Conservation (phyloP, 2,797 vertebrate species). For the Neosalanx taihuensis region DNA sequence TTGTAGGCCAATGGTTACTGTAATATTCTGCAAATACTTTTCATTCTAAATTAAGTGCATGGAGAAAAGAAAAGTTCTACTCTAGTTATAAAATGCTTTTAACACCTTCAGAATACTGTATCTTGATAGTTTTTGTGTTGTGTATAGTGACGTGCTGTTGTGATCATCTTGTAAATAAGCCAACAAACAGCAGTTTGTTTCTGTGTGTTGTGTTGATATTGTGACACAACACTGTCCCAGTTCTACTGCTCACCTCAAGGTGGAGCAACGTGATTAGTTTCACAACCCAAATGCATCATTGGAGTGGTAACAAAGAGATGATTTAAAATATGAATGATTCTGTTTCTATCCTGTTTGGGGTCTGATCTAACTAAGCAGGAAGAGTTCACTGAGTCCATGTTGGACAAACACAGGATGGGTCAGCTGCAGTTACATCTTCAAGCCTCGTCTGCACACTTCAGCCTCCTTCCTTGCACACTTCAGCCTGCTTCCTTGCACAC, state of each 20-base stretch:
- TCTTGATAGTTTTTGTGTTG: conserved; percentile 62
- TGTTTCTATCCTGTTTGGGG: no score
- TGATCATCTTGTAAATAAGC: conserved; percentile 47
- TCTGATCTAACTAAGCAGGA: no score
- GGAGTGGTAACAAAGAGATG: neutral
- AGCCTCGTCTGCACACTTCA: neutral
- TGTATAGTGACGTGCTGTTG: conserved; percentile 54
- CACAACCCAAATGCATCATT: neutral
- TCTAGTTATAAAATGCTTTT: conserved; percentile 36
- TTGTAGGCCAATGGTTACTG: conserved; percentile 36
- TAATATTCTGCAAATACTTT: conserved; percentile 16
- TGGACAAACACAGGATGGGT: no score
- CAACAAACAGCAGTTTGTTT: conserved; percentile 46
- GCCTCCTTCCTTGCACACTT: no score
- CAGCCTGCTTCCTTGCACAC: no score
- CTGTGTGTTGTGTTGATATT: conserved; percentile 4
- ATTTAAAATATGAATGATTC: no score
- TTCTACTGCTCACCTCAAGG: neutral
- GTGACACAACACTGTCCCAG: neutral
- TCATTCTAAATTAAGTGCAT: conserved; percentile 48
- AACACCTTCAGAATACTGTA: conserved; percentile 53
- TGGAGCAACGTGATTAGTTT: conserved; percentile 25
- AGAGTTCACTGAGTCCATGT: no score
- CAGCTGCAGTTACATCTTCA: neutral
- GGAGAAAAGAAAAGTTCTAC: conserved; percentile 32